phyloP scores from a whole-genome alignment of 2,888 invertebrate species.

The Malthinus seriepunctatus region DNA sequence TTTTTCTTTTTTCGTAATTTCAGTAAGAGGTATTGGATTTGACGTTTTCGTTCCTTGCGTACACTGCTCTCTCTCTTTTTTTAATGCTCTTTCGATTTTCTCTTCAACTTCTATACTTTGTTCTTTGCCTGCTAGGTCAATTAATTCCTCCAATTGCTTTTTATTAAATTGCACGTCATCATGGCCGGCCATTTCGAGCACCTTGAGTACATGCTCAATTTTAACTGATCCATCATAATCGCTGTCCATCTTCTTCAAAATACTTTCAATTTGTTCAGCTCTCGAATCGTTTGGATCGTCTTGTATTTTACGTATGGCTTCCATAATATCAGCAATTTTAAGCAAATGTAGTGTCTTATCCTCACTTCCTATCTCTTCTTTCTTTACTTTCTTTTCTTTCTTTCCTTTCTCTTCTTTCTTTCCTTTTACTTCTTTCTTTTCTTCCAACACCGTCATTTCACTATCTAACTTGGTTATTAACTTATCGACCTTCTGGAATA shows the following conservation, averaged over 20 bases:
- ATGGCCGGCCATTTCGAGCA: constrained; percentile 87
- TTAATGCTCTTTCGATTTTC: constrained; percentile 74
- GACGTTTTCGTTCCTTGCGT: constrained; percentile 15
- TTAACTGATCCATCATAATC: constrained; percentile 94
- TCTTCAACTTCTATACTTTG: constrained; percentile 81
- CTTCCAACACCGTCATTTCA: constrained; percentile 74
- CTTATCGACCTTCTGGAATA: constrained; percentile 83
- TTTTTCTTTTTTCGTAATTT: neutral
- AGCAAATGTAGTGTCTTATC: constrained; percentile 66
- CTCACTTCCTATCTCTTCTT: constrained; percentile 51
- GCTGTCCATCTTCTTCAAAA: constrained; percentile 85
- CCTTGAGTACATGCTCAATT: constrained; percentile 91
- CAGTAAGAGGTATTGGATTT: neutral
- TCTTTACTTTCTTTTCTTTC: too few species aligned
- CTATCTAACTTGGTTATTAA: constrained; percentile 86
- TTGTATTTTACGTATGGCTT: constrained; percentile 78
- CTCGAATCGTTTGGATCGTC: constrained; percentile 84
- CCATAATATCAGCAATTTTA: constrained; percentile 87
- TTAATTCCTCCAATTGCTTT: constrained; percentile 84
- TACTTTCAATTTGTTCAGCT: constrained; percentile 78
- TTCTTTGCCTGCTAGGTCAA: constrained; percentile 85
- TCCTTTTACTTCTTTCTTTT: too few species aligned
- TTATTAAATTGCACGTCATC: constrained; percentile 86
- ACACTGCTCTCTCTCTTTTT: constrained; percentile 53
- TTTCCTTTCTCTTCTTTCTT: too few species aligned